Percentiles rank a stretch among this genome's conserved stretches.
Conservation (phyloP, 2,888 invertebrate genomes). For the Pristionchus arcanus region DNA sequence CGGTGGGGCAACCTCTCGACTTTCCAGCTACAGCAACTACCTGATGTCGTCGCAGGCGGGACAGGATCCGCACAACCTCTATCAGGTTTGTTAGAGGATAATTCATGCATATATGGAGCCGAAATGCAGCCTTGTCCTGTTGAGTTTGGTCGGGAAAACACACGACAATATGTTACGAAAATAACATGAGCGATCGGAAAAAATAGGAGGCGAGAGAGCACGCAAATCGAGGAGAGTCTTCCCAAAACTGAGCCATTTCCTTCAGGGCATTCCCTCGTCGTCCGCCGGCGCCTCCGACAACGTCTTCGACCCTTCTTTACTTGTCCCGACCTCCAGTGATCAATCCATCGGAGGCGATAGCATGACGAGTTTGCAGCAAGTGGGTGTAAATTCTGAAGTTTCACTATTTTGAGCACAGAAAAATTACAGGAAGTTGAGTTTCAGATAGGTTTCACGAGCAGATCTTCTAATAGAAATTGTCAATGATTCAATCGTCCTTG, state of each 20-base stretch:
- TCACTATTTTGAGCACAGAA: neutral
- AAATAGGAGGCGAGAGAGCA: neutral
- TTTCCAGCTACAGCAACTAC: conserved; percentile 66
- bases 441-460: neutral
- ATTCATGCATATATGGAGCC: too few species aligned
- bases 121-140: too few species aligned
- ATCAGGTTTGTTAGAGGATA: neutral
- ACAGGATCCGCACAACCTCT: conserved; percentile 50
- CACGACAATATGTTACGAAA: too few species aligned
- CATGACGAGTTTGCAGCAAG: conserved; percentile 69
- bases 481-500: too few species aligned
- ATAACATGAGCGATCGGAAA: too few species aligned
- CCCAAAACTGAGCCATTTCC: neutral
- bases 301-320: conserved; percentile 66
- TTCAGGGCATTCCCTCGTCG: conserved; percentile 67
- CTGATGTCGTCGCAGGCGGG: conserved; percentile 59
- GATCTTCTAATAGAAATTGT: neutral
- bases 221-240: neutral
- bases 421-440: too few species aligned
- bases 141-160: too few species aligned
- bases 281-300: conserved; percentile 55
- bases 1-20: neutral
- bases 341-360: conserved; percentile 58
- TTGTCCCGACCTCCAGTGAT: conserved; percentile 66
- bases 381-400: neutral